Conservation (phyloP, 2,888 invertebrate genomes). For the Cerastoderma edule region DNA sequence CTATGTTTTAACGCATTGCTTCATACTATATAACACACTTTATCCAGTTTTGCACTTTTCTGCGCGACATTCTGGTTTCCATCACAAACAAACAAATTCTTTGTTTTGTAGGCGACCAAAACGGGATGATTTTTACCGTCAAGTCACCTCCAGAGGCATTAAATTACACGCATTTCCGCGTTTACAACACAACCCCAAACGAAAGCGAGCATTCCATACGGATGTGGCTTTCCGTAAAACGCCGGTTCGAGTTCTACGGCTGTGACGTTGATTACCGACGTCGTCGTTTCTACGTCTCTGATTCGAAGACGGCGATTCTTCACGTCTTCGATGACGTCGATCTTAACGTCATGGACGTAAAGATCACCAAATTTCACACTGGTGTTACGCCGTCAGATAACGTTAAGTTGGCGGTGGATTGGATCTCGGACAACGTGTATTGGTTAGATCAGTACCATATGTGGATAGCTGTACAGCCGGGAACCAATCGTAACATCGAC, state of each 20-base stretch:
- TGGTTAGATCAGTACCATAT: slow-evolving; percentile 8
- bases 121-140: too few relatives aligned
- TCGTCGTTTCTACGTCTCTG: neutral
- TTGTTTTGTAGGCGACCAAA: too few relatives aligned
- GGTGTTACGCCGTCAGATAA: neutral
- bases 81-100: too few relatives aligned
- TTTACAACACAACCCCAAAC: slow-evolving; percentile 9
- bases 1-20: too few relatives aligned
- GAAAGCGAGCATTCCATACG: neutral
- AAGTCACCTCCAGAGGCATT: too few relatives aligned
- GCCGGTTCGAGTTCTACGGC: neutral
- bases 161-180: neutral
- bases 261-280: slow-evolving; percentile 8
- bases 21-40: too few relatives aligned
- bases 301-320: neutral
- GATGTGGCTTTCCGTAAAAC: neutral
- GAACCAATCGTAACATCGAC: neutral
- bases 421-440: slow-evolving; percentile 26
- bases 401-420: slow-evolving; percentile 25
- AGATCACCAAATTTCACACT: neutral
- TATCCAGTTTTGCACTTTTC: too few relatives aligned
- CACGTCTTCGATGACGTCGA: neutral
- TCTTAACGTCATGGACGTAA: neutral
- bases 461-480: slow-evolving; percentile 25
- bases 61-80: too few relatives aligned